Base-by-base conservation (phyloP, 2,797 vertebrate species). In the Heterohyrax brucei region DNA sequence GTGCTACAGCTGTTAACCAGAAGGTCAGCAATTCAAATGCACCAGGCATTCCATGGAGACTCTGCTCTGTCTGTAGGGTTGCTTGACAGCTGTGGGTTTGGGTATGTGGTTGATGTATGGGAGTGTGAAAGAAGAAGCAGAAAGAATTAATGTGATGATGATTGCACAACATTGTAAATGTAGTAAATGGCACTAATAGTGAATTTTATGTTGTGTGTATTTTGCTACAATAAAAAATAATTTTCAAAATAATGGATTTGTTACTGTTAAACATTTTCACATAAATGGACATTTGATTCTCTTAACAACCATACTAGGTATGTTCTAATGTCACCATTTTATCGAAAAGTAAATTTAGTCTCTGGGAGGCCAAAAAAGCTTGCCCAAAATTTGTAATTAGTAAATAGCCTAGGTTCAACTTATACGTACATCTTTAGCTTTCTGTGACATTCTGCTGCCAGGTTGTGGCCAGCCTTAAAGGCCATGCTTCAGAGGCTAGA, bases 181-280 rank as follows among this genome's bases (percentile, higher is more conserved):
- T 61, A 79, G 46, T 78, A 56, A 84, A 62, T 91, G 19, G 77
- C 24, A 53, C 78, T 80, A 61, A 50, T 56, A 33, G 28, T 80
- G 87, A 85, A 87, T 91, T 82, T 50, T 89, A n/a, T 46, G 12
- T 50, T 62, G 44, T 61, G 3, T 59, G 1, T 76, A 68, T 90
- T 73, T 64, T 61, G 64, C 77, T 26, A 76, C n/a, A 92, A 44
- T 44, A 39, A 22, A 61, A 87, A 87, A 68, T 70, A 53, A 56
- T 19, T 5, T 59, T 7, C 72, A 89, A 77, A 33, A 26, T 89
- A 21, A 94, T 72, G 10, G 44, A 62, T 90, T 19, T 56, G 39
- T 91, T 91, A 79, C 72, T 89, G 19, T 70, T 91, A 28, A 72
- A 88, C 28, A 89, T 96, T 91, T 93, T 77, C 78, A 64, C 24